Base-by-base conservation (phyloP, 2,797 vertebrate species). In the Coilia nasus region DNA sequence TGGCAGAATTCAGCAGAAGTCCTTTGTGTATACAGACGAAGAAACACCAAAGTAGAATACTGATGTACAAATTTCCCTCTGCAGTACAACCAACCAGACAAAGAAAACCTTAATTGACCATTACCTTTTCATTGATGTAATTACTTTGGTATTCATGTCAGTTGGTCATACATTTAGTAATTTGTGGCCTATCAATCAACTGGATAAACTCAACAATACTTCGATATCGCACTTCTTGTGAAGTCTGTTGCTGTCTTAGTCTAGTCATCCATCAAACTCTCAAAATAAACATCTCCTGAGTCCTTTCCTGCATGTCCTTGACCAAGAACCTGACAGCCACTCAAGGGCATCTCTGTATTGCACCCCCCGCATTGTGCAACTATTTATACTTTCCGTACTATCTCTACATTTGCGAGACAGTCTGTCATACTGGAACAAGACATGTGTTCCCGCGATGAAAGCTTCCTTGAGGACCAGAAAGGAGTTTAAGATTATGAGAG, bases 401-500 rank as follows among this genome's bases (percentile, higher is more conserved):
- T 78, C 71, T 78, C 4, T 44, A 21, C 17, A 44, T 78, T 78
- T 78, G 71, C 25, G 28, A 41, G 71, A 78, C 35, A 78, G 31
- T 35, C 31, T 21, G 41, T 44, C 35, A 9, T 9, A 41, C 6
- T 35, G 35, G 71, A 78, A 44, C 71, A 78, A 78, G 71, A 21
- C 71, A 75, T 75, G 71, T 78, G 71, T 78, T 21, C 1, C 31
- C 2, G 17, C 21, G 71, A 78, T 78, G 71, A 78, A 78, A 78
- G 71, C 71, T 44, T 78, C 19, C 67, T 44, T 44, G 71, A 78
- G 35, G 71, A 78, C 31, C 35, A 44, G 17, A 44, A 14, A 31
- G 31, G 71, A 78, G 71, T 54, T 41, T 41, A 21, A 78, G 71
- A 78, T 44, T 78, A 78, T n/a, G 17, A 44, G 71, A 78, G 71